Conservation (phyloP, 2,113 vertebrate species). For the Arenaria interpres region DNA sequence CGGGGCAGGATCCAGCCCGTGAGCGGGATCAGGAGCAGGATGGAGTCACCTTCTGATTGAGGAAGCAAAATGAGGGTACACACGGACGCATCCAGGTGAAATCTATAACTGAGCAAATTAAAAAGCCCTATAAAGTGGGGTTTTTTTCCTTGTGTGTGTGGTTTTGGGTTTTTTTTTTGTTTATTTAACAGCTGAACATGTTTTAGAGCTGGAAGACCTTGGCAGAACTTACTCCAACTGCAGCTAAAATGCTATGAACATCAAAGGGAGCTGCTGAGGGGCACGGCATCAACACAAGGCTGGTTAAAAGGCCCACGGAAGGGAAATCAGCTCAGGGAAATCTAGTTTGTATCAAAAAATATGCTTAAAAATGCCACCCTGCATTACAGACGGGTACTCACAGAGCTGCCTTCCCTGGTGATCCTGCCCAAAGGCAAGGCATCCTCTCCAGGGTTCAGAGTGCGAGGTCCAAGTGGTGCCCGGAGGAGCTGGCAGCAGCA, state of each 20-base stretch:
- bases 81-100: accelerated
- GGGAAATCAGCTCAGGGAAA: not conserved
- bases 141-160: too few relatives aligned
- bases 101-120: not conserved
- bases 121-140: too few relatives aligned
- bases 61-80: too few relatives aligned
- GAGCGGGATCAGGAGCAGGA: accelerated
- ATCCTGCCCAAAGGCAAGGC: not conserved
- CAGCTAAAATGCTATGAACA: not conserved
- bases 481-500: not conserved
- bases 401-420: not conserved
- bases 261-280: not conserved
- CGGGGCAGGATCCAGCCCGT: accelerated
- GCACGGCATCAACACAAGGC: accelerated
- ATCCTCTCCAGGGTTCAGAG: not conserved
- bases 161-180: too few relatives aligned
- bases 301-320: accelerated
- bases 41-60: not conserved
- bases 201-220: too few relatives aligned
- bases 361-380: not conserved
- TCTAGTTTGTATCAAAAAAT: not conserved
- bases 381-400: not conserved
- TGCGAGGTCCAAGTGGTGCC: accelerated
- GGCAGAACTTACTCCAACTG: too few relatives aligned
- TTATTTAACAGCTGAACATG: too few relatives aligned